phyloP scores from a whole-genome alignment of 2,113 vertebrate genomes.

The Callopanchax toddi region DNA sequence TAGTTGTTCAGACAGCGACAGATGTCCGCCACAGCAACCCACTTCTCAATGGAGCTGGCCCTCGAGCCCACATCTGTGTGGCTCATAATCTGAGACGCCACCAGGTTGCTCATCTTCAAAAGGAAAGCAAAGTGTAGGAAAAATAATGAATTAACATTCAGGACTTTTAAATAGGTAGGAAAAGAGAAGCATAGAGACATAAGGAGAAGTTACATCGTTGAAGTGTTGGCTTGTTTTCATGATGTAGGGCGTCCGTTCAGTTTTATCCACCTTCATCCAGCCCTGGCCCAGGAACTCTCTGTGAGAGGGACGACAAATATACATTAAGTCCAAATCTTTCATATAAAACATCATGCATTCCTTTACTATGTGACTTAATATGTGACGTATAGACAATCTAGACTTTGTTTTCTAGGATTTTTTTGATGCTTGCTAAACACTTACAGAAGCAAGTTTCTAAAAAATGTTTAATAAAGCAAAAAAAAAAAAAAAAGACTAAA shows the following conservation, averaged over 20 bases:
- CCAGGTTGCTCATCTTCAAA: slow-evolving; percentile 97
- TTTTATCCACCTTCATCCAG: slow-evolving; percentile 98
- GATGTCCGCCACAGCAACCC: slow-evolving; percentile 97
- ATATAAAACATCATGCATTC: no score
- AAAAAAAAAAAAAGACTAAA: no score
- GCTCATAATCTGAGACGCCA: slow-evolving; percentile 98
- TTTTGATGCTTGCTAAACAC: no score
- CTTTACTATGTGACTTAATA: no score
- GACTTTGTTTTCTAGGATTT: no score
- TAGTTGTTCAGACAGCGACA: slow-evolving; percentile 97
- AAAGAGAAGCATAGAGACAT: neutral
- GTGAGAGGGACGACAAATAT: slow-evolving; percentile 17
- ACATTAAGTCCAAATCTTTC: neutral
- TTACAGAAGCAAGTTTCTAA: no score
- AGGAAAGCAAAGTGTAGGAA: slow-evolving; percentile 1
- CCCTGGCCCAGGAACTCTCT: slow-evolving; percentile 98
- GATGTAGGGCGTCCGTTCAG: slow-evolving; percentile 91
- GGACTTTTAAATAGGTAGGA: neutral
- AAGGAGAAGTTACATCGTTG: slow-evolving; percentile 86
- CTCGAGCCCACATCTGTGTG: slow-evolving; percentile 91
- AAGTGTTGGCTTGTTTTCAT: slow-evolving; percentile 99
- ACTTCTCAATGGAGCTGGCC: slow-evolving; percentile 94
- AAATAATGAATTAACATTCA: neutral
- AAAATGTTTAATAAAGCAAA: no score
- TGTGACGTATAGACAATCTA: no score